Evolutionary conservation across 2,888 invertebrate genomes (phyloP), one percentile per base, ranked within the genome.

Genomic region (Argyresthia albistria): DNA sequence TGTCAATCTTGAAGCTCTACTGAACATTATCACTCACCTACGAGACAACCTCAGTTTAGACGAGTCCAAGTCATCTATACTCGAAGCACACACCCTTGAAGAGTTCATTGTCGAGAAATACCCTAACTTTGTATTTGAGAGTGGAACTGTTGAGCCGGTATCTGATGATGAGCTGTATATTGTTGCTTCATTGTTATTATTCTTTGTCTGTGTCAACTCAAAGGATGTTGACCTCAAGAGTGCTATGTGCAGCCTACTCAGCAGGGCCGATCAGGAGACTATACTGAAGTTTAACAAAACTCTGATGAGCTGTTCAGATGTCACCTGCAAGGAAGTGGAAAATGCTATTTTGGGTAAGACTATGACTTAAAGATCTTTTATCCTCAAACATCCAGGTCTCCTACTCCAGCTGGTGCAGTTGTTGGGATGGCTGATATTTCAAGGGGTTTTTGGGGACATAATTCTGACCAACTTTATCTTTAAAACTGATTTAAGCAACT

Each of bases 211-310:
- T 65, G 80, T 87, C 9, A 84, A 80, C 57, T 84, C 89, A 10
- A 89, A 89, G 59, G 83, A 89, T 63, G 74, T 83, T n/a, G 68
- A 80, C 53, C 81, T 90, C 55, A 88, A 89, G 59, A 79, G 73
- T 63, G 88, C 83, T 0, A 90, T 90, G 89, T 90, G 90, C 59
- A 76, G 72, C 48, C 84, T 83, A 53, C 66, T 90, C 15, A 75
- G 77, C 53, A 62, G 68, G n/a, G 82, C 79, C 9, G 88, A 89
- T 43, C 90, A 90, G 66, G 74, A 89, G 55, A 80, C 73, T 15
- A 89, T 90, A 58, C 74, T 90, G 65, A 77, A 78, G 52, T 90
- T 89, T 59, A 83, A 87, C 53, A 90, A 89, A 66, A 69, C 67
- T 46, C 61, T 89, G n/a, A 76, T 90, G 71, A 79, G 87, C 6